Conservation (phyloP, 2,797 vertebrate genomes). For the Cossypha dichroa region DNA sequence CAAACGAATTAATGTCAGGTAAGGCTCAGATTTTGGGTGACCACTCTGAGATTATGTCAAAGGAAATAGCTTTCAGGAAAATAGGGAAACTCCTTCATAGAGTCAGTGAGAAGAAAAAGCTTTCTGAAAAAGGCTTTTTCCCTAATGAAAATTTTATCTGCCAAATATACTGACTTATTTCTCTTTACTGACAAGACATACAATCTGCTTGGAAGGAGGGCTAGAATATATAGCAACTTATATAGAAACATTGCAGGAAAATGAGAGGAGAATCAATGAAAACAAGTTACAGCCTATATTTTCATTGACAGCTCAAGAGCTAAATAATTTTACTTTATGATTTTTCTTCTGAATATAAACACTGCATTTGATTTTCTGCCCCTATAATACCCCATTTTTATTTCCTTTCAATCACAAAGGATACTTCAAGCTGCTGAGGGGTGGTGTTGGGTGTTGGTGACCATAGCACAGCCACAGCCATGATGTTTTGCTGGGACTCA, state of each 20-base stretch:
- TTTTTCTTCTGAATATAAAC: not conserved
- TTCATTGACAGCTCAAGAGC: not conserved
- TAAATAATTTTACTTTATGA: not conserved
- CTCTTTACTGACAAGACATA: not conserved
- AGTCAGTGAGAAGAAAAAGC: not conserved
- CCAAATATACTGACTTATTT: not conserved
- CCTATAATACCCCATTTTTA: not conserved
- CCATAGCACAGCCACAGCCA: not conserved
- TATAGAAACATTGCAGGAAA: not conserved
- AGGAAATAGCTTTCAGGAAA: not conserved
- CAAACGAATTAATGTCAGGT: not conserved
- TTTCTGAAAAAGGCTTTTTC: not conserved
- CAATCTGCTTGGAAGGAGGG: not conserved
- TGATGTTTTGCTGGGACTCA: not conserved
- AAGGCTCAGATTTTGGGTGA: not conserved
- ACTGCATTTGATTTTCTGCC: not conserved
- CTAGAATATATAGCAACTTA: not conserved
- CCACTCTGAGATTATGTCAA: not conserved
- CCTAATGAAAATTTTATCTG: not conserved
- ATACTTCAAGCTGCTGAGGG: not conserved
- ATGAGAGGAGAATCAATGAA: not conserved
- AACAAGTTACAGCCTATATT: not conserved
- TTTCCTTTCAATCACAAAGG: not conserved
- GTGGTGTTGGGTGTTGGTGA: not conserved
- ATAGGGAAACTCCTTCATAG: not conserved